Evolutionary conservation across 2,113 vertebrate species (phyloP).

Genomic region (Chionodraco myersi): DNA sequence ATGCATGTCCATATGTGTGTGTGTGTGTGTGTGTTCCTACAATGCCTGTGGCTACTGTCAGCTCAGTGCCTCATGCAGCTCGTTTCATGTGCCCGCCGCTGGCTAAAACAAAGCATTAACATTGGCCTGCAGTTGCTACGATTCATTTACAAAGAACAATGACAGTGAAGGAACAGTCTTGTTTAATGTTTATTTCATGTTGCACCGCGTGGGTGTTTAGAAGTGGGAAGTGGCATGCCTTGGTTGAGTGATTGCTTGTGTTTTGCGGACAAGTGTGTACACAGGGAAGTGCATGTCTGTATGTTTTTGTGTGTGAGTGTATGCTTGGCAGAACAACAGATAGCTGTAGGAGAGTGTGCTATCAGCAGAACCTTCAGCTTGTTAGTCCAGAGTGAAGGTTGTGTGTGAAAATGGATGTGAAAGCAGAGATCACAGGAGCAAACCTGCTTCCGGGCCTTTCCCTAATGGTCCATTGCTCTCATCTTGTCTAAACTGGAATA

Average conservation of each 20-base stretch:
- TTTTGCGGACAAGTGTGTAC: constrained; percentile 55
- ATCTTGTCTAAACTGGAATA: constrained; percentile 59
- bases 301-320: constrained; percentile 47
- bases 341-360: constrained; percentile 63
- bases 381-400: constrained; percentile 67
- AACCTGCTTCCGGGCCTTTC: constrained; percentile 62
- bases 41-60: constrained; percentile 79
- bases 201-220: constrained; percentile 73
- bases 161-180: constrained; percentile 71
- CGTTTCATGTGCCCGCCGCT: constrained; percentile 75
- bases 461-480: constrained; percentile 59
- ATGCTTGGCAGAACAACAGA: constrained; percentile 63
- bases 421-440: constrained; percentile 45
- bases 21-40: constrained; percentile 70
- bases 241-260: constrained; percentile 54
- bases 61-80: constrained; percentile 71
- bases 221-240: constrained; percentile 69
- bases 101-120: constrained; percentile 81
- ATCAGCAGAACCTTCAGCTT: constrained; percentile 67
- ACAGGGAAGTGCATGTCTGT: constrained; percentile 45
- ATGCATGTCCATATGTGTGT: constrained; percentile 35
- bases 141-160: constrained; percentile 80
- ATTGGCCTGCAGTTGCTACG: constrained; percentile 76
- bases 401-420: constrained; percentile 53
- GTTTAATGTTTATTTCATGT: constrained; percentile 79